Percentiles rank a stretch among this genome's conserved stretches.
Conservation (phyloP, 2,797 vertebrate species). For the Gallinago solitaria region DNA sequence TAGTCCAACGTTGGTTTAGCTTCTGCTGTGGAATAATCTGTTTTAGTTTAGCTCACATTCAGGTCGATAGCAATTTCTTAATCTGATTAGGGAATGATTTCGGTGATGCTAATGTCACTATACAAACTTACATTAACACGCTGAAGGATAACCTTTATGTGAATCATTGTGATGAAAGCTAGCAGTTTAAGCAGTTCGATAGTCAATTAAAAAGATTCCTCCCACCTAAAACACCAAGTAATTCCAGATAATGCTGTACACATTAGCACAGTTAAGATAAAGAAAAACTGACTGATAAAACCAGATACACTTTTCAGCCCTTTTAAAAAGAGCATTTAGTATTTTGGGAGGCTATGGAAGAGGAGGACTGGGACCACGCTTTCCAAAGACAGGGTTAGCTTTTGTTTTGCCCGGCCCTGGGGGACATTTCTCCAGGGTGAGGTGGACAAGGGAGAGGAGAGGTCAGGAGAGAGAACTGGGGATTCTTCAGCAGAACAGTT, state of each 20-base stretch:
- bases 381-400: not conserved
- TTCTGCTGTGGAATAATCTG: not conserved
- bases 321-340: not conserved
- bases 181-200: not conserved
- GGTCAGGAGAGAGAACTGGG: not conserved
- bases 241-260: not conserved
- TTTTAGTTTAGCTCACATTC: not conserved
- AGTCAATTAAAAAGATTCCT: conserved; percentile 4
- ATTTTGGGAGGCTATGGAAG: not conserved
- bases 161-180: not conserved
- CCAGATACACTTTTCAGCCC: not conserved
- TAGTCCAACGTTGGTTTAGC: not conserved
- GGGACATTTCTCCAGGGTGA: not conserved
- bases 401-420: not conserved
- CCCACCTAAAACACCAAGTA: not conserved
- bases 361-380: not conserved
- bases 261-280: not conserved
- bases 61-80: not conserved
- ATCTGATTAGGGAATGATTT: conserved; percentile 3
- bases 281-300: not conserved
- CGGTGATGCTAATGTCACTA: not conserved
- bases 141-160: not conserved
- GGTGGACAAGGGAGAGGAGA: not conserved
- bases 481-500: not conserved
- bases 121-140: not conserved